Conservation (phyloP, 35 echinoderm and acorn worm genomes). For the Lytechinus variegatus region DNA sequence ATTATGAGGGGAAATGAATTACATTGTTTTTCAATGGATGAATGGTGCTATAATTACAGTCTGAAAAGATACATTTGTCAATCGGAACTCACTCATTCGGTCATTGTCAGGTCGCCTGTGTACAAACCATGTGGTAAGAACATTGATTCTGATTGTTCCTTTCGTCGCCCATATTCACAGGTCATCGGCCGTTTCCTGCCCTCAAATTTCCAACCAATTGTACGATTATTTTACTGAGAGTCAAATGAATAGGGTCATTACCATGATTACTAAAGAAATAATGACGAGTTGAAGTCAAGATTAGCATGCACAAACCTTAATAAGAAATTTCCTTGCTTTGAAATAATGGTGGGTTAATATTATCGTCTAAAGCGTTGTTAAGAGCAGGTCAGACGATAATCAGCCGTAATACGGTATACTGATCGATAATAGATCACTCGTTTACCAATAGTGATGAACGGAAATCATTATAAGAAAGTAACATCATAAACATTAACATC, state of each 20-base stretch:
- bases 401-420: neutral
- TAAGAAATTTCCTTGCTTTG: conserved; percentile 33
- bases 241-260: neutral
- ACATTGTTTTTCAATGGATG: neutral
- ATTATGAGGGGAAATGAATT: neutral
- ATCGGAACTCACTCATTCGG: conserved; percentile 39
- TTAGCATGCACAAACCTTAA: neutral
- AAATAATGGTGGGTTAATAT: conserved; percentile 25
- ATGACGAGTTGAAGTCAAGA: neutral
- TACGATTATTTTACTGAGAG: neutral
- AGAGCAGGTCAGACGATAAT: neutral
- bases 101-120: conserved; percentile 19
- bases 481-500: neutral
- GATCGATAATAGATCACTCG: neutral
- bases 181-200: conserved; percentile 20
- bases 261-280: neutral
- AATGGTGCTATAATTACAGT: conserved; percentile 12
- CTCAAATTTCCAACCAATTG: conserved; percentile 27
- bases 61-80: conserved; percentile 27
- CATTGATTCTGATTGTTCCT: neutral
- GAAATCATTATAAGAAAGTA: neutral
- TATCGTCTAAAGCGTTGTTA: neutral
- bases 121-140: neutral
- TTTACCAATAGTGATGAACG: neutral
- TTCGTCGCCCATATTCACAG: neutral